Base-by-base conservation (phyloP, 2,888 invertebrate species). In the Keiferia lycopersicella region DNA sequence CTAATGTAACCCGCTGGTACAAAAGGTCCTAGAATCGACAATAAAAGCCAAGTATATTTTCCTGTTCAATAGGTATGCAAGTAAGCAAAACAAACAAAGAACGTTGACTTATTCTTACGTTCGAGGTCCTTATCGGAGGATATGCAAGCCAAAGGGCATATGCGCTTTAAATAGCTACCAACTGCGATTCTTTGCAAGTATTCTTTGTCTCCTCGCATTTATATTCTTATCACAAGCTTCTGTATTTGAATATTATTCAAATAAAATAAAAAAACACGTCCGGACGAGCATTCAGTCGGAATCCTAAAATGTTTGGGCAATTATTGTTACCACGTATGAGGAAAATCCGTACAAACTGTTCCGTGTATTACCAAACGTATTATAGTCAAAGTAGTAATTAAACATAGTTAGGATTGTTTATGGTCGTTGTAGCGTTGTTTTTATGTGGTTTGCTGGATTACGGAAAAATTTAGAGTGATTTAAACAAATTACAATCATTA, bases 201-300 rank as follows among this genome's bases (percentile, higher is more conserved):
- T 34, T 56, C 56, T 56, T 56, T 56, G 56, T 56, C n/a, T 30
- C 11, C 16, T 34, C 34, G 26, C 26, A 56, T 56, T 30, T 18
- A 56, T 56, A 56, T 56, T 56, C 56, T 34, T 56, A 30, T 56
- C 56, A 56, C 56, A 56, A 8, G 30, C 34, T 34, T 56, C 56
- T 20, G 11, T 53, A 56, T 56, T 56, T 56, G 56, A 56, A 56
- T 56, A 56, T 56, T 34, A n/a, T 34, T 56, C 0, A 56, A 53
- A 53, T 53, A 26, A 22, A 26, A 53, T 53, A 53, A 45, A n/a
- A 14, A 45, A 18, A 18, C 12, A 51, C 51, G 51, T 51, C 56
- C 16, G 30, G 56, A 10, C 56, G 34, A 16, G 12, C 16, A 16
- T 16, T 34, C 16, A 4, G 34, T 12, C 16, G n/a, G 56, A 56